Conservation (phyloP, 1,140 invertebrate species). For the Schlechtendalia chinensis region DNA sequence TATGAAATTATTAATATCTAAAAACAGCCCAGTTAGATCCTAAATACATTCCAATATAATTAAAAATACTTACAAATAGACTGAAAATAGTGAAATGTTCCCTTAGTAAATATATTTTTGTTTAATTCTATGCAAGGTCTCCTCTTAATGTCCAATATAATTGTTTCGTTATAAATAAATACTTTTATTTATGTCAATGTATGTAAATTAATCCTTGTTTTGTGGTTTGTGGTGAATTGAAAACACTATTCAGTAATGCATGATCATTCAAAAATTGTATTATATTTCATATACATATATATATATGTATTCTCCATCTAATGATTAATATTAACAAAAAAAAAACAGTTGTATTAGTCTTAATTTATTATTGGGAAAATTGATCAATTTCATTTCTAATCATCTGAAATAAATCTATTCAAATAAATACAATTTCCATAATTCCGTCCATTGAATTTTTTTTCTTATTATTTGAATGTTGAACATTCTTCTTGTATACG, state of each 20-base stretch:
- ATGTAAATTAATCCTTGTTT: conserved; percentile 20
- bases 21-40: background rate
- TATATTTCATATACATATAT: background rate
- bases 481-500: background rate
- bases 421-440: conserved; percentile 2
- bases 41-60: conserved; percentile 14
- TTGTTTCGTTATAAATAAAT: conserved; percentile 24
- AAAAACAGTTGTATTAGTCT: background rate
- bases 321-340: background rate
- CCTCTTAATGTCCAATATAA: background rate
- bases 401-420: background rate
- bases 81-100: conserved; percentile 28
- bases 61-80: background rate
- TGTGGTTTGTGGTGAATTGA: background rate
- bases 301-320: background rate
- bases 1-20: background rate
- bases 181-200: background rate
- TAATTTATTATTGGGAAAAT: background rate
- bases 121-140: background rate
- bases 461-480: background rate
- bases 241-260: background rate
- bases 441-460: conserved; percentile 24
- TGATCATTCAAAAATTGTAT: background rate
- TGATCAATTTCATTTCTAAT: background rate
- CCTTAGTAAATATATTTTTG: conserved; percentile 8